A percentile compares a stretch with the other conserved stretches of the same genome.
Evolutionary conservation across 23 tunicate species (phyloP).

Genomic region (Styela clava): DNA sequence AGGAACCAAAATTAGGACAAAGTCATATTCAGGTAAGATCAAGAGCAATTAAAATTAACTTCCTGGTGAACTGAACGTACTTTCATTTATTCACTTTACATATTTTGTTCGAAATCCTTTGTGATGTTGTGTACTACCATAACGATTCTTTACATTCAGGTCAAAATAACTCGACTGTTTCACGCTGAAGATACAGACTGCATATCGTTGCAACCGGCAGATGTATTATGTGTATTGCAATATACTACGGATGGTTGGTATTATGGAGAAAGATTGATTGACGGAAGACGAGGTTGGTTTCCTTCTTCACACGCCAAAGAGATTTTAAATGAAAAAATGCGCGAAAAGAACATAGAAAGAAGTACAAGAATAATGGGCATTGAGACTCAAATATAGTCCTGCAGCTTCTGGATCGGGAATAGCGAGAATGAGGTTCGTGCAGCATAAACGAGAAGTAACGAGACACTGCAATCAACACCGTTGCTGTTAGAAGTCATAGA

Average conservation of each 20-base stretch:
- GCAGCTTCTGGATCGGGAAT: neutral
- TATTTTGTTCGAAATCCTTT: no score
- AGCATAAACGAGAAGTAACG: no score
- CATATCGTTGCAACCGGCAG: constrained; percentile 50
- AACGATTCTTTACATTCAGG: no score
- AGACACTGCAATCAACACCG: no score
- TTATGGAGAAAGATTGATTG: constrained; percentile 73
- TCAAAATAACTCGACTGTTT: constrained; percentile 48
- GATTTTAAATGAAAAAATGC: constrained; percentile 49
- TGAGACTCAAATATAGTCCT: constrained; percentile 39
- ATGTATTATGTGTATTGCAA: constrained; percentile 49
- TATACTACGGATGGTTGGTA: constrained; percentile 81
- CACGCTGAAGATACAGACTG: constrained; percentile 50
- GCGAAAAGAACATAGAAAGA: constrained; percentile 62
- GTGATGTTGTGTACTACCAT: no score
- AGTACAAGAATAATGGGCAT: constrained; percentile 53
- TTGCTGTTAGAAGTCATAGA: no score
- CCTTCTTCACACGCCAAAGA: constrained; percentile 71
- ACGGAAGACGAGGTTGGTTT: constrained; percentile 84
- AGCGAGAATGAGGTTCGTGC: no score
- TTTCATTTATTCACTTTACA: neutral
- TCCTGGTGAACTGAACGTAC: neutral
- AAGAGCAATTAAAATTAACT: neutral
- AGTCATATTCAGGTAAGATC: constrained; percentile 51
- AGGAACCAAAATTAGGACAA: constrained; percentile 13